Evolutionary conservation across 2,888 invertebrate species (phyloP), one percentile per base, ranked within the genome.

Genomic region (Andrena dorsata): DNA sequence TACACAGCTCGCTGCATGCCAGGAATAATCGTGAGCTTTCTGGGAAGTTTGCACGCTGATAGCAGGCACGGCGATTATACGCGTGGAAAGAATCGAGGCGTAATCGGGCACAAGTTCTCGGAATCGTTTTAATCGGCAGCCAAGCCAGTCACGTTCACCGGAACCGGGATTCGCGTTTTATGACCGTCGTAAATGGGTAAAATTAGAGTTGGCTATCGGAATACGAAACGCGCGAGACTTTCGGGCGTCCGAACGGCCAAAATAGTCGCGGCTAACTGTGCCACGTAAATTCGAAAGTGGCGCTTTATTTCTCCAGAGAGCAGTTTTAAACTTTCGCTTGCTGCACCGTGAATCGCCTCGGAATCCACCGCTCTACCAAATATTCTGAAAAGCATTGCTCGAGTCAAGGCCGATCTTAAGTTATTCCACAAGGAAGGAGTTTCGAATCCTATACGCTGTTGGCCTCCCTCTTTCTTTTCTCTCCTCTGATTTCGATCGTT

Each of bases 261-360:
- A 79, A 75, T 75, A 75, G 65, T 58, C 16, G 10, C 47, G 58
- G 16, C 47, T 16, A 60, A 68, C 56, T 41, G 47, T 32, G 56
- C 74, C 73, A 66, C 56, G 28, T 73, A 70, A 71, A 76, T 76
- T 68, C 64, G 63, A 82, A 78, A 75, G 77, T 65, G 70, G 68
- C 60, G 70, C 63, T 66, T 78, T 73, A 69, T 74, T 74, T 58
- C 70, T 35, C 68, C 23, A 6, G 72, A 28, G 63, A n/a, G 51
- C 66, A 6, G 66, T 53, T 73, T 71, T 70, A 78, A 81, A 78
- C 73, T 74, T 69, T 72, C 69, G 58, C 68, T 41, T 70, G 61
- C 20, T 51, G 71, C 61, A 66, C 53, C 56, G 51, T 28, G 72
- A 49, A 64, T 32, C 51, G 23, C 28, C n/a, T 60, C 63, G 51